Percentiles rank a stretch among this genome's conserved stretches.
Evolutionary conservation across 2,888 invertebrate species (phyloP).

Genomic region (Noctua fimbriata): DNA sequence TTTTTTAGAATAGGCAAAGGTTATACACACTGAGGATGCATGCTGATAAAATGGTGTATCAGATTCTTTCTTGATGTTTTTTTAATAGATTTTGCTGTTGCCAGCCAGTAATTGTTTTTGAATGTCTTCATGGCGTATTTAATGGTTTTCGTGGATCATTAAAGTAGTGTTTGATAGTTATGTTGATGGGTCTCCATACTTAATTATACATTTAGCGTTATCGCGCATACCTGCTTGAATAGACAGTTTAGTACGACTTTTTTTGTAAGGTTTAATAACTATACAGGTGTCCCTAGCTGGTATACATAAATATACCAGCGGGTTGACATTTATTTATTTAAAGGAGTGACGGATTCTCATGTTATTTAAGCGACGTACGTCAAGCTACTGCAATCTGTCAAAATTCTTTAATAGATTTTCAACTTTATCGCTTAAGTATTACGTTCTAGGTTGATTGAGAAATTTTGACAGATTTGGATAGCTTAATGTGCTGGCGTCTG

Average conservation of each 20-base stretch:
- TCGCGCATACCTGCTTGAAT: not conserved
- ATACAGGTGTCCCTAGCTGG: not conserved
- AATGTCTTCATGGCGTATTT: constrained; percentile 4
- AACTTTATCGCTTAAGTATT: too few species aligned
- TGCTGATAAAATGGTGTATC: constrained; percentile 25
- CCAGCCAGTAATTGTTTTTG: constrained; percentile 33
- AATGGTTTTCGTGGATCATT: constrained; percentile 10
- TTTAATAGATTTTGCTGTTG: constrained; percentile 4
- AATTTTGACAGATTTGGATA: too few species aligned
- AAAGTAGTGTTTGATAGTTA: constrained; percentile 1
- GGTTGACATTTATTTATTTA: not conserved
- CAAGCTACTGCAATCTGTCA: too few species aligned
- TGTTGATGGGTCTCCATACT: not conserved
- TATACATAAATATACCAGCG: not conserved
- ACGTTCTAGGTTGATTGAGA: too few species aligned
- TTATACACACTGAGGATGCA: constrained; percentile 29
- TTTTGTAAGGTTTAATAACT: not conserved
- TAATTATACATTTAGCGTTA: not conserved
- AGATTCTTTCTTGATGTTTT: not conserved
- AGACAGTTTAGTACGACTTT: not conserved
- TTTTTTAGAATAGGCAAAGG: constrained; percentile 38
- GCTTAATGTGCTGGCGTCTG: too few species aligned
- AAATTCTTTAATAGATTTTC: too few species aligned
- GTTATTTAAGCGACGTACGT: too few species aligned
- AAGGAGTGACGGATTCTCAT: not conserved